phyloP scores from a whole-genome alignment of 2,888 invertebrate species.

The Agrochola lychnidis region DNA sequence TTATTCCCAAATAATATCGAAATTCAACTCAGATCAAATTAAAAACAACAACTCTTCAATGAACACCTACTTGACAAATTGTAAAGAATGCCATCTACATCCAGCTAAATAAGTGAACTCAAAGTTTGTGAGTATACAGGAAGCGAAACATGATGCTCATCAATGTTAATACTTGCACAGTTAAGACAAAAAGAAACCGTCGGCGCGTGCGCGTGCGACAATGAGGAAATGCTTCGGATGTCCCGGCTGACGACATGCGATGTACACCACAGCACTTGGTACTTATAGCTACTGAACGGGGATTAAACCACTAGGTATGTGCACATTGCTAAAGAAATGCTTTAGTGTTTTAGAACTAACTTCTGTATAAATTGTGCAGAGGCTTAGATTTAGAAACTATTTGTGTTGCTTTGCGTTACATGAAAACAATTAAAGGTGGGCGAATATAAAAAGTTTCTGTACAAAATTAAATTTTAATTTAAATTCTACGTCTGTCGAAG shows the following conservation, averaged over 20 bases:
- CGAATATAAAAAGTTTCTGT: not conserved
- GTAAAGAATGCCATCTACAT: constrained; percentile 42
- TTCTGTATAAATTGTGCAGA: constrained; percentile 18
- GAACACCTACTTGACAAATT: constrained; percentile 2
- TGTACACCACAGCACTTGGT: constrained; percentile 15
- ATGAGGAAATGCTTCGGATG: constrained; percentile 82
- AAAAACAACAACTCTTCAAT: not conserved
- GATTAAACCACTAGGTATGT: constrained; percentile 18
- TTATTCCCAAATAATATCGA: constrained; percentile 3
- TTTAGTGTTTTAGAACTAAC: constrained; percentile 9
- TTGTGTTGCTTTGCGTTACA: not conserved
- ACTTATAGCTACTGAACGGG: constrained; percentile 14
- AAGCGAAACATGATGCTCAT: constrained; percentile 66
- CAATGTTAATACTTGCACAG: constrained; percentile 72
- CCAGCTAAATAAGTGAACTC: constrained; percentile 35
- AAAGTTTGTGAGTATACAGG: constrained; percentile 58
- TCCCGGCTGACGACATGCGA: constrained; percentile 70
- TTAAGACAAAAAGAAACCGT: constrained; percentile 74
- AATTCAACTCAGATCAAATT: not conserved
- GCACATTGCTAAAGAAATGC: constrained; percentile 22
- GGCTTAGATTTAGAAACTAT: not conserved
- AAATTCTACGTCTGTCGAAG: not conserved
- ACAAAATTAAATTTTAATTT: not conserved
- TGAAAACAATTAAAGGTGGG: not conserved
- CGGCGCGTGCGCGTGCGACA: constrained; percentile 75